A percentile compares a stretch with the other conserved stretches of the same genome.
phyloP scores from a whole-genome alignment of 2,888 invertebrate genomes.

The Abrostola tripartita region DNA sequence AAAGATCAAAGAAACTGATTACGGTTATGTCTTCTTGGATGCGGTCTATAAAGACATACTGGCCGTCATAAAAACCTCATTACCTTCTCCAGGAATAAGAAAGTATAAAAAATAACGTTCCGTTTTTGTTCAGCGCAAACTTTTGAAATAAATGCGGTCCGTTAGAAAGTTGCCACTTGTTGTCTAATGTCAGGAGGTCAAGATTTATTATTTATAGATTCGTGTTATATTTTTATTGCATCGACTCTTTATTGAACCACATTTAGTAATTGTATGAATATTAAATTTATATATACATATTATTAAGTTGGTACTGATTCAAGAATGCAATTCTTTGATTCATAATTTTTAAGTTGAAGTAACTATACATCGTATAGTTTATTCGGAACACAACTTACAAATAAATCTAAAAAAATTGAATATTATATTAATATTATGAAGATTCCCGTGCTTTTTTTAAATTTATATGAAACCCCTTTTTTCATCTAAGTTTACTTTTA shows the following conservation, averaged over 20 bases:
- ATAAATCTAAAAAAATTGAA: too few species aligned
- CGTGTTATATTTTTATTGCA: not conserved
- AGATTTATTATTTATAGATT: conserved; percentile 40
- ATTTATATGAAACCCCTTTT: too few species aligned
- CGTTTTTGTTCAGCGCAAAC: conserved; percentile 1
- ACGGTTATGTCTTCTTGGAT: not conserved
- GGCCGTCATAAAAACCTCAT: not conserved
- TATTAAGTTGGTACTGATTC: too few species aligned
- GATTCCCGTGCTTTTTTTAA: too few species aligned
- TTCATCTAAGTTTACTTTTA: too few species aligned
- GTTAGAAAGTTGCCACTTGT: conserved; percentile 45
- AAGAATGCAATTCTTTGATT: too few species aligned
- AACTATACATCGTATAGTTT: too few species aligned
- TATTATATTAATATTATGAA: too few species aligned
- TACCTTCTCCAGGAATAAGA: not conserved
- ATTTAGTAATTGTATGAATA: too few species aligned
- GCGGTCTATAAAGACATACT: not conserved
- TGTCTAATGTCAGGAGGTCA: conserved; percentile 50
- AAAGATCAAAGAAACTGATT: not conserved
- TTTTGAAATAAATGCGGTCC: conserved; percentile 12
- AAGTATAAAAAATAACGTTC: not conserved
- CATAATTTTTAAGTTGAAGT: too few species aligned
- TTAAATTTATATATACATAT: not conserved
- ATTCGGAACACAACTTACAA: too few species aligned
- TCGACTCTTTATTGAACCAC: not conserved